Evolutionary conservation across 35 echinoderm and acorn worm species (phyloP).

Genomic region (Nesometra sesokonis): DNA sequence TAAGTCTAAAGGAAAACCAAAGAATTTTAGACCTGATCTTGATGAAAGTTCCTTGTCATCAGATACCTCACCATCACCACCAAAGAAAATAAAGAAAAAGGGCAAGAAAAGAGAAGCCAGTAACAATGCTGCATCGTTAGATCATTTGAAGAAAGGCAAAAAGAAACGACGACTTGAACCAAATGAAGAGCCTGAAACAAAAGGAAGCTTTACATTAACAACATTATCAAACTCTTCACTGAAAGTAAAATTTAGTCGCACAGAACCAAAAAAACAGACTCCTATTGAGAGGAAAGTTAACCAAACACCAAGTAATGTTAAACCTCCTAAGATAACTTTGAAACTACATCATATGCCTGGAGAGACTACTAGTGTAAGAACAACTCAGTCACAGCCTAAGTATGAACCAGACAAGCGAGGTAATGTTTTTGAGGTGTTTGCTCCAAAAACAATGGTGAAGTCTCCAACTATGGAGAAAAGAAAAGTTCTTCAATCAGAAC

Average conservation of each 20-base stretch:
- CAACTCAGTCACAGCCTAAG: neutral
- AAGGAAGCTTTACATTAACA: neutral
- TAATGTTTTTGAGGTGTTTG: neutral
- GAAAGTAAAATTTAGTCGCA: neutral
- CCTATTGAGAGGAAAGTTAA: neutral
- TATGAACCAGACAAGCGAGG: neutral
- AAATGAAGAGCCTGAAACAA: neutral
- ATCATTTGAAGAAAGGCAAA: neutral
- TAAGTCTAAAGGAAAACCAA: neutral
- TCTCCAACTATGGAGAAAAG: neutral
- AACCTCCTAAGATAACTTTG: neutral
- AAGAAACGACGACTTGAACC: neutral
- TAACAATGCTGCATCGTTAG: neutral
- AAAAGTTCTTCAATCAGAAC: neutral
- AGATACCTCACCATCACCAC: neutral
- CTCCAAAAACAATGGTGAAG: neutral
- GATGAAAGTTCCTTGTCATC: neutral
- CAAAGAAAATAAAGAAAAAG: neutral
- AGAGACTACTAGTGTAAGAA: neutral
- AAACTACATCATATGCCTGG: neutral
- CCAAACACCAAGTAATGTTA: neutral
- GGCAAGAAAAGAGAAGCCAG: neutral
- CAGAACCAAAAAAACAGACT: neutral
- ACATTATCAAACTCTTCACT: neutral
- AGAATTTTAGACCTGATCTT: neutral